Conservation (phyloP, 2,113 vertebrate species). For the Symphodus melops region DNA sequence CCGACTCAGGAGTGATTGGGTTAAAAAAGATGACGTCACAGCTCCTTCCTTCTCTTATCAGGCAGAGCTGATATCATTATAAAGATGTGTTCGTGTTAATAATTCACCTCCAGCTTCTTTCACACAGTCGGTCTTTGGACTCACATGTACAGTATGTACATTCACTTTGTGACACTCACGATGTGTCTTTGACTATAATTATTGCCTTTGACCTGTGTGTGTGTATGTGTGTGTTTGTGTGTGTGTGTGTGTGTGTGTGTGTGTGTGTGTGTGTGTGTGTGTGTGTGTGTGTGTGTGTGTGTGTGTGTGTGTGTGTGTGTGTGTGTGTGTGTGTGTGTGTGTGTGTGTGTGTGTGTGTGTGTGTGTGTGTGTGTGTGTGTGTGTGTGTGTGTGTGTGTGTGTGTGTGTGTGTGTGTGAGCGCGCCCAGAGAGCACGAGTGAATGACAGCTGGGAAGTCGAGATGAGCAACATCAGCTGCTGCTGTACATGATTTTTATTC, state of each 20-base stretch:
- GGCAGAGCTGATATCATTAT: constrained; percentile 44
- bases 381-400: not conserved
- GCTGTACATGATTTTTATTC: not conserved
- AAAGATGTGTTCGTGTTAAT: constrained; percentile 65
- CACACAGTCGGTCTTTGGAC: constrained; percentile 45
- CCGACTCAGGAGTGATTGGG: not conserved
- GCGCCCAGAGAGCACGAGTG: not conserved
- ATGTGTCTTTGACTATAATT: not conserved
- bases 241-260: not conserved
- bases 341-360: not conserved
- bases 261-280: not conserved
- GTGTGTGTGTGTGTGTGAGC: not conserved
- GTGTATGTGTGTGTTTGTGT: not conserved
- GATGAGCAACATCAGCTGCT: not conserved
- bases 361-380: not conserved
- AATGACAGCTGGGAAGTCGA: not conserved
- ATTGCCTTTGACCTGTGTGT: not conserved
- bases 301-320: not conserved
- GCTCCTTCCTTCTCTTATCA: constrained; percentile 36
- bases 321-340: not conserved
- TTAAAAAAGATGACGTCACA: constrained; percentile 52
- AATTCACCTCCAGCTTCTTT: constrained; percentile 59
- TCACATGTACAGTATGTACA: constrained; percentile 10
- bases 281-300: not conserved
- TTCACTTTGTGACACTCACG: not conserved